Base-by-base conservation (phyloP, 2,113 vertebrate species). In the Pelobates fuscus region DNA sequence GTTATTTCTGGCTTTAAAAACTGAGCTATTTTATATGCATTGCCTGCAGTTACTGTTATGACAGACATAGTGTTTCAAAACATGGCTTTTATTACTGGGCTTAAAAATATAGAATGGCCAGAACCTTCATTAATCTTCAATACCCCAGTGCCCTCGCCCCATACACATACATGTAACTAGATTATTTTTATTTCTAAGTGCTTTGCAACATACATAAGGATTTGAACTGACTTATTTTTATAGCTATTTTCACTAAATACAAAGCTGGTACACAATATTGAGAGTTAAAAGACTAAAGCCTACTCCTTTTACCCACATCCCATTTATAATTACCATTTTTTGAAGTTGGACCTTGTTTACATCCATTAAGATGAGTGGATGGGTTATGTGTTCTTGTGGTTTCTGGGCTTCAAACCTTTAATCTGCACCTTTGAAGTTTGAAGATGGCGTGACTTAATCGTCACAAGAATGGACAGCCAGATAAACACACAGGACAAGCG, bases 261-360 rank as follows among this genome's bases (percentile, higher is more conserved):
- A 46, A 18, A 18, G 17, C 62, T 58, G 32, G 52, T 2, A 74
- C 2, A 60, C 18, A 59, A 75, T 11, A 20, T 11, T 24, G 24
- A 24, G 2, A 75, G 66, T 67, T 75, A 60, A 74, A 74, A 74
- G 71, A 25, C 61, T 43, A 55, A 57, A 26, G 8, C 23, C 71
- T 66, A 29, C 24, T 27, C 23, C 43, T 6, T n/a, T 41, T 44
- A 59, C 63, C 72, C 72, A 75, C 72, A 75, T 75, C 37, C 72
- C 44, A 63, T 52, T 72, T 23, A 54, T 59, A 67, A 67, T 75
- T 46, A 60, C 62, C 41, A 75, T 30, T n/a, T 59, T 46, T 67
- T 67, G 54, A 75, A 67, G 54, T 49, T 14, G 29, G 11, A 61
- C 30, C 72, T 75, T 60, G 72, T 75, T 75, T 75, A 67, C 72